Evolutionary conservation across 2,888 invertebrate genomes (phyloP).

Genomic region (Thysanoteuthis rhombus): DNA sequence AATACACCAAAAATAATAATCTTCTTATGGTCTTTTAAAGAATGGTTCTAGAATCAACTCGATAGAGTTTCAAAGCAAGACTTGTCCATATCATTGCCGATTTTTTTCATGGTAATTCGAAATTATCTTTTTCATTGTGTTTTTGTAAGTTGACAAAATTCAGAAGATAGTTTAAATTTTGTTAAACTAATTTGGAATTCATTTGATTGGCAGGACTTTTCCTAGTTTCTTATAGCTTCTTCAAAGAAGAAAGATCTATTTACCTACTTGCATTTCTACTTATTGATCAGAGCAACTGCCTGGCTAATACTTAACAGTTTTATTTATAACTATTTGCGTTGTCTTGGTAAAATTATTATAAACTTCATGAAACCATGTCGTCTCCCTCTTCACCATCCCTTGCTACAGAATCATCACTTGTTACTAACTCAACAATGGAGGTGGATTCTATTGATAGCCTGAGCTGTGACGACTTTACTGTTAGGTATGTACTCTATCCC

Average conservation of each 20-base stretch:
- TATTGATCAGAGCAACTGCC: no score
- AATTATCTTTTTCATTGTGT: background rate
- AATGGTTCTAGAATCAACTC: background rate
- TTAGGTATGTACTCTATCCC: background rate
- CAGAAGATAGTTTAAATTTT: background rate
- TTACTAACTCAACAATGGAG: background rate
- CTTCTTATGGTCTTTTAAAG: background rate
- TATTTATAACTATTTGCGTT: no score
- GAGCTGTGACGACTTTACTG: background rate
- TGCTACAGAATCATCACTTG: background rate
- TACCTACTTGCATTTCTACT: no score
- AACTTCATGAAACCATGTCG: background rate
- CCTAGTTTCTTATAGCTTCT: background rate
- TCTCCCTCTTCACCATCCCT: background rate
- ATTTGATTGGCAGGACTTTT: background rate
- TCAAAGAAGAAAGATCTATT: no score
- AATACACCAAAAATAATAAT: background rate
- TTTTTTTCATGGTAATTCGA: background rate
- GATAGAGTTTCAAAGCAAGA: background rate
- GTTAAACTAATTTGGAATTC: background rate
- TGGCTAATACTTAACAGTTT: no score
- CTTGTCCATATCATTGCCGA: background rate
- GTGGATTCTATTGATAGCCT: background rate
- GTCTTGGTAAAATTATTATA: background rate
- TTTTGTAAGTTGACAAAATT: background rate